Base-by-base conservation (phyloP, 2,888 invertebrate genomes). In the Caenorhabditis sp. region DNA sequence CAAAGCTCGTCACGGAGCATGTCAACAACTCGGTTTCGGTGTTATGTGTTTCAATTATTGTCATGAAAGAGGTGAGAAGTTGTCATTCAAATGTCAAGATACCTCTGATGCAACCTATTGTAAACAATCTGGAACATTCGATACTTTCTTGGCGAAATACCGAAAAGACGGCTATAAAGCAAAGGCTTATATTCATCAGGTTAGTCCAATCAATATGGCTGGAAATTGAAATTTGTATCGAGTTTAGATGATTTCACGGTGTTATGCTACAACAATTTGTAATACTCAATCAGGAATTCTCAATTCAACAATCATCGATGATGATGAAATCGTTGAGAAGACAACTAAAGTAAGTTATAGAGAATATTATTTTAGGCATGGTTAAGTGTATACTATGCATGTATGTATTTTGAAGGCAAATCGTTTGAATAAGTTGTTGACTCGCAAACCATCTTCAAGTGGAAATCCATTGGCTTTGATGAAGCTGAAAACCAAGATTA, bases 1-100 rank as follows among this genome's bases (percentile, higher is more conserved):
- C 81, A 86, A 85, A 63, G 85, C 83, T 14, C 77, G 86, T 36
- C 84, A 84, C 53, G 85, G 83, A 26, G 86, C 86, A 1, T 86
- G 86, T 63, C 79, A 81, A 63, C 86, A 86, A 62, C 73, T 83
- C 31, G 85, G 86, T 20, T 86, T 86, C 67, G 86, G 86, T 31
- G 78, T 85, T 10, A 85, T 86, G 86, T 86, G 86, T 74, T 85
- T 86, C 80, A 86, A 86, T 67, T 86, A 87, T 68, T 85, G 84
- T 65, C 77, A 81, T 59, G 85, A 85, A 63, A 72, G 83, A 77
- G 84, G 84, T 83, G 86, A 86, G 74, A 81, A 84, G 59, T 68
- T 87, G 23, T 59, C 76, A 23, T 86, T 83, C 78, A 79, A 78
- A 49, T 86, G 86, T 63, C 82, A 83, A 59, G 86, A 86, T 65